phyloP scores from a whole-genome alignment of 2,797 vertebrate genomes.

The Pseudochirops corinnae region DNA sequence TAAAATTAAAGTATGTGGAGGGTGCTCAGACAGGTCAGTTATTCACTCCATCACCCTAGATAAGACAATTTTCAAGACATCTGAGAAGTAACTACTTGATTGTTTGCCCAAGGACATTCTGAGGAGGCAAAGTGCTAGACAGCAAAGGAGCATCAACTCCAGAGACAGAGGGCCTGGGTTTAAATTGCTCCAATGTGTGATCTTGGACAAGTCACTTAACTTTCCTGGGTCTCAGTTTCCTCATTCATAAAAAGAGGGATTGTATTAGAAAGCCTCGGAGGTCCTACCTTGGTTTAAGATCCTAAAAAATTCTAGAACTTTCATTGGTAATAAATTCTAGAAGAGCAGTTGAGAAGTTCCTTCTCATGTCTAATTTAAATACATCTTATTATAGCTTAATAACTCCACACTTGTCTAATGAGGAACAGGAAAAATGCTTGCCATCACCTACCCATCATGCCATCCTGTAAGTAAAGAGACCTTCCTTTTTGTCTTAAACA shows the following conservation, averaged over 20 bases:
- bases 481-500: neutral
- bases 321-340: neutral
- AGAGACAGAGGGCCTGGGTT: neutral
- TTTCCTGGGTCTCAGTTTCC: neutral
- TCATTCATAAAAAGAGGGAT: neutral
- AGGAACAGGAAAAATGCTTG: neutral
- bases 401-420: neutral
- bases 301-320: neutral
- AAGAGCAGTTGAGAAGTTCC: neutral
- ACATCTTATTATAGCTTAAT: neutral
- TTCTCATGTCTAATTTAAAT: constrained; percentile 23
- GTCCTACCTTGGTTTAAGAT: neutral
- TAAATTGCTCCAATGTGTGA: neutral
- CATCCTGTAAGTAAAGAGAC: neutral
- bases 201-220: neutral
- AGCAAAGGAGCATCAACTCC: neutral
- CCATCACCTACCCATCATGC: neutral
- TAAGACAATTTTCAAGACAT: constrained; percentile 15
- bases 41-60: neutral
- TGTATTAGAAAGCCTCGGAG: neutral
- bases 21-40: neutral
- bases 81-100: constrained; percentile 21
- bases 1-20: neutral
- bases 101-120: constrained; percentile 1
- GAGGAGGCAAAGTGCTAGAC: neutral